phyloP scores from a whole-genome alignment of 2,888 invertebrate species.

The Chymomyza caudatula region DNA sequence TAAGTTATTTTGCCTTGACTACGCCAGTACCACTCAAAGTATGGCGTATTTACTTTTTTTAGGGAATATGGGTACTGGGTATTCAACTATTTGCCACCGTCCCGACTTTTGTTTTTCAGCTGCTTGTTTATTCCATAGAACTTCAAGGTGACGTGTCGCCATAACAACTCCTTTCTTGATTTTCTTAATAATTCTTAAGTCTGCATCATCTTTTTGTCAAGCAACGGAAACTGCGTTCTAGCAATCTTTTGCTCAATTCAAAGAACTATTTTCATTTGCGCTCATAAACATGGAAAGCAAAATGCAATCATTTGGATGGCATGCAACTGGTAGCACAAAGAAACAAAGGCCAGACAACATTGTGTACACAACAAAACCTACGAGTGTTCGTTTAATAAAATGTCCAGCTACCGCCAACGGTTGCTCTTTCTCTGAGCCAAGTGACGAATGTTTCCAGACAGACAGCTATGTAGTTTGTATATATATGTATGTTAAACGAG shows the following conservation, averaged over 20 bases:
- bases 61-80: too few relatives aligned
- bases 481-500: background rate
- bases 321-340: background rate
- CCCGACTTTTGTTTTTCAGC: too few relatives aligned
- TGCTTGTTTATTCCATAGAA: too few relatives aligned
- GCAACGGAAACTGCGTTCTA: too few relatives aligned
- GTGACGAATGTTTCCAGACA: background rate
- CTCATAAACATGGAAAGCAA: background rate
- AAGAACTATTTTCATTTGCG: background rate
- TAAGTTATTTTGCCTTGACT: too few relatives aligned
- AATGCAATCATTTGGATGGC: background rate
- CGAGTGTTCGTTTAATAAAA: background rate
- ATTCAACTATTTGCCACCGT: too few relatives aligned
- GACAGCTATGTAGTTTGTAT: background rate
- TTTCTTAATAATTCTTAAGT: too few relatives aligned
- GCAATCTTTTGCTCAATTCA: background rate
- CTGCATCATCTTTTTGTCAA: background rate
- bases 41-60: too few relatives aligned
- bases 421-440: background rate
- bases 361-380: background rate
- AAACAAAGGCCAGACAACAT: background rate
- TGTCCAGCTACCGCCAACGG: background rate
- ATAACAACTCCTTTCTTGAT: too few relatives aligned
- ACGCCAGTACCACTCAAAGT: too few relatives aligned
- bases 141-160: too few relatives aligned